phyloP scores from a whole-genome alignment of 2,888 invertebrate species.

The Pyrrhosoma nymphula region DNA sequence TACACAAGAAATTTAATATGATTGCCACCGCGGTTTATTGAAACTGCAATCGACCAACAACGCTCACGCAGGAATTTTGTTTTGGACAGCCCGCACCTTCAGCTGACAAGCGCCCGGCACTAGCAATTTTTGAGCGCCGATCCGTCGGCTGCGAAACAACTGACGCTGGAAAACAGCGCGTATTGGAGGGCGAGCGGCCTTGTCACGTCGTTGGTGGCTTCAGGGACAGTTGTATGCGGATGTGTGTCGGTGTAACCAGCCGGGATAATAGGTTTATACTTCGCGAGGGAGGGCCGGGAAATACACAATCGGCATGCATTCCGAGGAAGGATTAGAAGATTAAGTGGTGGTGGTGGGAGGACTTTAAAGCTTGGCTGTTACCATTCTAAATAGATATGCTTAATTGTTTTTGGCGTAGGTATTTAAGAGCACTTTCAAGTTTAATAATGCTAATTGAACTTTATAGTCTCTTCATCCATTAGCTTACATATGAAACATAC shows the following conservation, averaged over 20 bases:
- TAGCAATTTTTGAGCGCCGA: background rate
- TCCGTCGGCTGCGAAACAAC: background rate
- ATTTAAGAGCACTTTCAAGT: no score
- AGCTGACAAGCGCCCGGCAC: background rate
- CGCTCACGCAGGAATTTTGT: background rate
- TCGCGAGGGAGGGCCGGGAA: background rate
- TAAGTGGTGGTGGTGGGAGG: background rate
- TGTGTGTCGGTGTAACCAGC: background rate
- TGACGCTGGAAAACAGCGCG: background rate
- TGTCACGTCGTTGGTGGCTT: background rate
- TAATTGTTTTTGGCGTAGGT: no score
- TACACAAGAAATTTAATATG: background rate
- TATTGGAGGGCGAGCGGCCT: background rate
- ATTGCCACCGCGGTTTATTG: background rate
- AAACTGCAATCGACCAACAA: background rate
- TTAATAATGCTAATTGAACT: no score
- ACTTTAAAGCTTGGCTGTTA: background rate
- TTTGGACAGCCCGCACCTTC: background rate
- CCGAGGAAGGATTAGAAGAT: background rate
- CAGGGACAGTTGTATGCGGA: background rate
- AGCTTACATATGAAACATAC: no score
- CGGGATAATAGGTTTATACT: background rate
- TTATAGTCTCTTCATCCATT: no score
- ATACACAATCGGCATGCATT: background rate
- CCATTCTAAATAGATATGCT: background rate